Base-by-base conservation (phyloP, 2,113 vertebrate species). In the Amazona vittata region DNA sequence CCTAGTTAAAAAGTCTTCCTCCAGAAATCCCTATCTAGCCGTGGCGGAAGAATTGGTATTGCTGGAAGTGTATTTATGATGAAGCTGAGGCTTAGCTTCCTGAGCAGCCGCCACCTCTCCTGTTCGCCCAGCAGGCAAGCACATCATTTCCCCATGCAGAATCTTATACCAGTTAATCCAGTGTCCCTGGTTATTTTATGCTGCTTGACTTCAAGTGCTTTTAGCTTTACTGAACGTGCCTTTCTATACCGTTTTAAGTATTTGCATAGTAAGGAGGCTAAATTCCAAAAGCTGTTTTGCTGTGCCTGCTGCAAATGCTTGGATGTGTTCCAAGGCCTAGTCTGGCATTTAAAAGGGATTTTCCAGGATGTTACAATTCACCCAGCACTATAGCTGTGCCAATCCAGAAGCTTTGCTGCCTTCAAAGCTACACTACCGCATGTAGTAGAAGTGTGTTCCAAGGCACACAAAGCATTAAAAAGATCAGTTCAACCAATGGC, bases 311-410 rank as follows among this genome's bases (percentile, higher is more conserved):
- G 86, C 88, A 93, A 96, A 92, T 52, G 88, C 77, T 77, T 96
- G 95, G 96, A 55, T 47, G 12, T 15, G 39, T 78, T 96, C 96
- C 96, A 97, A 79, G 88, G 86, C 88, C 73, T 90, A 39, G 68
- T 90, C 95, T 97, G 95, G 93, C 95, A 95, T 97, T 94, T 92
- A 68, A 82, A 96, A 94, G 96, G 95, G 96, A 89, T 96, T 97
- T 96, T 96, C 96, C 96, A 84, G 94, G 86, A 95, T 95, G 95
- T 95, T 93, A 92, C 88, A 95, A 60, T 93, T 95, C 92, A 73
- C 92, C 83, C 96, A 52, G 86, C 29, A 3, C 80, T 94, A 15
- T 65, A 88, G 92, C 86, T 92, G 73, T 92, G 96, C 95, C 95
- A 90, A 78, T 81, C 90, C 86, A 52, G 92, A 86, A 80, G 88